Evolutionary conservation across 1,140 invertebrate genomes (phyloP).

Genomic region (Zaprionus nigranus): DNA sequence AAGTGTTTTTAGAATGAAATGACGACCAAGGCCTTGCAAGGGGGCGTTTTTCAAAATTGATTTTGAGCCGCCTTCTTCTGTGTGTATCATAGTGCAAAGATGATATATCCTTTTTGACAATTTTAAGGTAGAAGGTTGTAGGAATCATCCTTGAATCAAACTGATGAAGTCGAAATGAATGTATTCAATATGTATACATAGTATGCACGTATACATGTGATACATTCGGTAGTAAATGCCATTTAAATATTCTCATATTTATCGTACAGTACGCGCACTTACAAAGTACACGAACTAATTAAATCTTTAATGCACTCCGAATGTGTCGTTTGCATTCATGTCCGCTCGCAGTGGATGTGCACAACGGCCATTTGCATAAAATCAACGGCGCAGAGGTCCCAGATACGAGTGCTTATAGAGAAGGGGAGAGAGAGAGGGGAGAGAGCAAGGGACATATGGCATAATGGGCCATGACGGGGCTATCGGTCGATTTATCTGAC

Average conservation of each 20-base stretch:
- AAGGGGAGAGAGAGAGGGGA: neutral
- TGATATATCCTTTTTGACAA: no score
- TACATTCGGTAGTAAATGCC: neutral
- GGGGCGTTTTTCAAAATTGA: no score
- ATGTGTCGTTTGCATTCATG: constrained; percentile 49
- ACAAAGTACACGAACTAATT: constrained; percentile 60
- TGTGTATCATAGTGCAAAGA: no score
- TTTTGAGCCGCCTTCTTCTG: no score
- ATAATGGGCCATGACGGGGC: constrained; percentile 43
- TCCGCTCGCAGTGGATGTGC: constrained; percentile 39
- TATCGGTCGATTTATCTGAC: constrained; percentile 21
- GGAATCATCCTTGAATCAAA: no score
- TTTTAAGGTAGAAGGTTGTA: no score
- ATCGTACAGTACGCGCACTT: neutral
- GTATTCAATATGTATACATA: neutral
- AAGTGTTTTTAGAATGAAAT: no score
- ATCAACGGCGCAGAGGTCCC: constrained; percentile 23
- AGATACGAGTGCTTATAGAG: constrained; percentile 20
- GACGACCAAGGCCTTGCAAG: no score
- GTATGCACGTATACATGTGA: neutral
- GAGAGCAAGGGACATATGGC: constrained; percentile 51
- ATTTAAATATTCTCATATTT: constrained; percentile 4
- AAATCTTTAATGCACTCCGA: constrained; percentile 79
- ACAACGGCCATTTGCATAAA: constrained; percentile 63
- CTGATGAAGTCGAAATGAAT: neutral